Evolutionary conservation across 2,113 vertebrate species (phyloP), one percentile per base, ranked within the genome.

Genomic region (Oncorhynchus keta): DNA sequence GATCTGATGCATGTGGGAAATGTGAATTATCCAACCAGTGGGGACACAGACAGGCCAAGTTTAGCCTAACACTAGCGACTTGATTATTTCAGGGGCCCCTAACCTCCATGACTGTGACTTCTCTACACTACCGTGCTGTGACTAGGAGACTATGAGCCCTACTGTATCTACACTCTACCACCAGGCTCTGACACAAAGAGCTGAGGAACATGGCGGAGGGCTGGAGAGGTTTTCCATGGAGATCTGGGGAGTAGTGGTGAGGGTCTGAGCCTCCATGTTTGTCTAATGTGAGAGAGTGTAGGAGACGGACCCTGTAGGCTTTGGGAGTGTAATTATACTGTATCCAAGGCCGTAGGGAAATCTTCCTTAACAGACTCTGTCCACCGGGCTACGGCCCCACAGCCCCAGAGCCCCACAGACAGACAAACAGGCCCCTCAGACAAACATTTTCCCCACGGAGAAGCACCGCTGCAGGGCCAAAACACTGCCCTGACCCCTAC

Each of bases 301-400:
- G 80, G 84, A 91, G 89, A 89, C 86, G 82, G 88, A 86, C 86
- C 84, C 80, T 66, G 85, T 83, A 83, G 89, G 84, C 90, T 91
- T 91, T 89, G 89, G 90, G 71, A 91, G 90, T 91, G 91, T 92
- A 92, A 92, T 92, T 92, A 91, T 87, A 83, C 87, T 88, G 89
- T 85, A 90, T 88, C 81, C 64, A 85, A 88, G 82, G 82, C 86
- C 88, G 89, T 81, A 85, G 85, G 87, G 84, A 88, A 88, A 87
- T 86, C 87, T 84, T 81, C 86, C 83, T 82, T 85, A 83, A 84
- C 86, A 87, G 88, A 89, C 85, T 85, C 65, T 67, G 65, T 67
- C 26, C 13, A 16, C 30, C 14, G 13, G 30, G 30, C 26, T 30
- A 57, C 49, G 26, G 16, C 18, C 14, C 20, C 70, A 72, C 49